Conservation (phyloP, 1,140 invertebrate genomes). For the Aricia agestis region DNA sequence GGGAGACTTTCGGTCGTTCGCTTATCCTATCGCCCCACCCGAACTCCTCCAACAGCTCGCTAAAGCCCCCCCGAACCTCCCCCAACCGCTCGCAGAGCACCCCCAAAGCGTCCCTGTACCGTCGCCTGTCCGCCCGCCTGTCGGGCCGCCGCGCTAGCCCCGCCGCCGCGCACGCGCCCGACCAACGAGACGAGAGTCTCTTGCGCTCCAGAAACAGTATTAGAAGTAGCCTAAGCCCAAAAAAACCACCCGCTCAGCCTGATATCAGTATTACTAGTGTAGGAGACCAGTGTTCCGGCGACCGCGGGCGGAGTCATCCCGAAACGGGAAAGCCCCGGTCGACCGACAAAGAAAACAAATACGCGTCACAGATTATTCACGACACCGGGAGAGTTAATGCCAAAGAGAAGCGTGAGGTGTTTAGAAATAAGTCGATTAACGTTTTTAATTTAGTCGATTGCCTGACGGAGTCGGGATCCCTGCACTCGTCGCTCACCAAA, state of each 20-base stretch:
- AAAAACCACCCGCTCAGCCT: slow-evolving; percentile 41
- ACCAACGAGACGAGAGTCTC: slow-evolving; percentile 54
- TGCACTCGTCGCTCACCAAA: slow-evolving; percentile 68
- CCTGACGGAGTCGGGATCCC: slow-evolving; percentile 59
- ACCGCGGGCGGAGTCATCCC: slow-evolving; percentile 39
- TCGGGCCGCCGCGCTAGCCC: slow-evolving; percentile 58
- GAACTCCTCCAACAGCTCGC: slow-evolving; percentile 50
- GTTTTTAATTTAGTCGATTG: slow-evolving; percentile 70
- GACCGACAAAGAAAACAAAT: slow-evolving; percentile 60
- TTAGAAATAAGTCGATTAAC: slow-evolving; percentile 71
- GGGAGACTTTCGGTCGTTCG: slow-evolving; percentile 76
- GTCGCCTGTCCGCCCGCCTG: slow-evolving; percentile 63
- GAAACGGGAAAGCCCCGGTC: slow-evolving; percentile 47
- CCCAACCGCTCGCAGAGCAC: slow-evolving; percentile 64
- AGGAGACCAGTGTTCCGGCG: slow-evolving; percentile 49
- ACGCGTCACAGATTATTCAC: slow-evolving; percentile 42
- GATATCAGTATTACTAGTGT: slow-evolving; percentile 58
- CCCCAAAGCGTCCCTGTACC: slow-evolving; percentile 68
- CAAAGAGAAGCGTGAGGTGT: slow-evolving; percentile 68
- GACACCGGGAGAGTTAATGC: slow-evolving; percentile 39
- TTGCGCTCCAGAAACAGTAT: slow-evolving; percentile 52
- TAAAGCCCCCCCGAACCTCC: slow-evolving; percentile 53
- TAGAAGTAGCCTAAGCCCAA: slow-evolving; percentile 43
- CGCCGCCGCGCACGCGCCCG: slow-evolving; percentile 29
- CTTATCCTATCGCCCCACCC: slow-evolving; percentile 69